phyloP scores from a whole-genome alignment of 1,140 invertebrate genomes.

The Hyles euphorbiae region DNA sequence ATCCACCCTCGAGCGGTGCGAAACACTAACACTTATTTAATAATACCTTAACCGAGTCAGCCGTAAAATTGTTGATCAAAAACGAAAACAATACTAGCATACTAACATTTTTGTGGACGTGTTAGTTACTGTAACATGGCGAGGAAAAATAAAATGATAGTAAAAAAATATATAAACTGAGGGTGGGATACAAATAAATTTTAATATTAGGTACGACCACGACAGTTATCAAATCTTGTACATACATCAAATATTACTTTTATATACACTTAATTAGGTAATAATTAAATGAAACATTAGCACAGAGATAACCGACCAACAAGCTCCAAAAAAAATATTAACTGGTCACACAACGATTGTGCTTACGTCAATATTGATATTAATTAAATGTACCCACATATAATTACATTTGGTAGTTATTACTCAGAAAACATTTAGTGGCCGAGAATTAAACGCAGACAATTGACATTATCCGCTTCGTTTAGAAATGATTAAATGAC shows the following conservation, averaged over 20 bases:
- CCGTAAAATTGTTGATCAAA: slow-evolving; percentile 1
- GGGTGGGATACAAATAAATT: no score
- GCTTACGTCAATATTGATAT: slow-evolving; percentile 5
- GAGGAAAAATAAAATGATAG: no score
- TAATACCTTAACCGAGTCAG: slow-evolving; percentile 34
- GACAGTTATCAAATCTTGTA: slow-evolving; percentile 3
- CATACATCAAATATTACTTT: slow-evolving; percentile 6
- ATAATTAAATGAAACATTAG: slow-evolving; percentile 14
- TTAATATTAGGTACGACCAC: no score
- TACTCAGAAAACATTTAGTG: no score
- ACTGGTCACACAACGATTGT: not conserved
- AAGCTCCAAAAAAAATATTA: not conserved
- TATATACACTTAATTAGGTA: slow-evolving; percentile 21
- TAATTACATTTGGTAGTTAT: no score
- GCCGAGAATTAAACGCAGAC: no score
- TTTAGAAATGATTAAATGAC: no score
- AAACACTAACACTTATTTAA: slow-evolving; percentile 60
- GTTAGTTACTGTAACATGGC: not conserved
- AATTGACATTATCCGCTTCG: no score
- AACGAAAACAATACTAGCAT: not conserved
- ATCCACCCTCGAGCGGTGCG: slow-evolving; percentile 53
- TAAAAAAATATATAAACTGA: no score
- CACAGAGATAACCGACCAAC: not conserved
- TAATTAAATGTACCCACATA: not conserved
- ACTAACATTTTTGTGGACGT: not conserved